Percentiles rank a stretch among this genome's conserved stretches.
Conservation (phyloP, 2,113 vertebrate species). For the Mellivora capensis region DNA sequence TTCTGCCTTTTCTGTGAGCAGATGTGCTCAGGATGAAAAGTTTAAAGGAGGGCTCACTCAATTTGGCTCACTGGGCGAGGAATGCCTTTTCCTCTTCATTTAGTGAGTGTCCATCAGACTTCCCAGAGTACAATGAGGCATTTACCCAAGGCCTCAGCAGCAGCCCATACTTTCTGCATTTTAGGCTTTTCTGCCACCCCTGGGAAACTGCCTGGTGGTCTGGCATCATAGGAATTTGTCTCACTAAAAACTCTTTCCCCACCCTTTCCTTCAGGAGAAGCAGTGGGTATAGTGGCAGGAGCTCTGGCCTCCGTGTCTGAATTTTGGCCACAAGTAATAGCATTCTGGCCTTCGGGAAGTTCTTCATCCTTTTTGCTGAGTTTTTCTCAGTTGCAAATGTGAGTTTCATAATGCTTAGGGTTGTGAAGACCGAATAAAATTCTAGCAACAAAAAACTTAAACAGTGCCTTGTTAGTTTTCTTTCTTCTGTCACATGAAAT, state of each 20-base stretch:
- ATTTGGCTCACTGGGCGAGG: slow-evolving; percentile 1
- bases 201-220: slow-evolving; percentile 73
- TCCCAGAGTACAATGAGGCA: slow-evolving; percentile 65
- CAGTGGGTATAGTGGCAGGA: background rate
- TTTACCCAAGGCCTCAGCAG: slow-evolving; percentile 53
- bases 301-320: background rate
- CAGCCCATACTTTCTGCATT: slow-evolving; percentile 62
- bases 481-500: slow-evolving; percentile 40
- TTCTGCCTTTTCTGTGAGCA: slow-evolving; percentile 56
- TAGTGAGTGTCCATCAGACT: slow-evolving; percentile 72
- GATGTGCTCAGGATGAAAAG: slow-evolving; percentile 62
- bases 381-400: slow-evolving; percentile 38
- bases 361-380: background rate
- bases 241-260: slow-evolving; percentile 46
- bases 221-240: slow-evolving; percentile 61
- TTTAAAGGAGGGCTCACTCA: slow-evolving; percentile 49
- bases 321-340: background rate
- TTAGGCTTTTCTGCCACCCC: slow-evolving; percentile 68
- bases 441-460: slow-evolving; percentile 32
- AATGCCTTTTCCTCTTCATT: slow-evolving; percentile 69
- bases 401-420: slow-evolving; percentile 68
- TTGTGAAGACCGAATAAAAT: slow-evolving; percentile 33
- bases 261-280: slow-evolving; percentile 4
- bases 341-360: background rate
- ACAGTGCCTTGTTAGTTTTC: slow-evolving; percentile 20